Percentiles rank a stretch among this genome's conserved stretches.
Evolutionary conservation across 2,888 invertebrate genomes (phyloP).

Genomic region (Amiota communis): DNA sequence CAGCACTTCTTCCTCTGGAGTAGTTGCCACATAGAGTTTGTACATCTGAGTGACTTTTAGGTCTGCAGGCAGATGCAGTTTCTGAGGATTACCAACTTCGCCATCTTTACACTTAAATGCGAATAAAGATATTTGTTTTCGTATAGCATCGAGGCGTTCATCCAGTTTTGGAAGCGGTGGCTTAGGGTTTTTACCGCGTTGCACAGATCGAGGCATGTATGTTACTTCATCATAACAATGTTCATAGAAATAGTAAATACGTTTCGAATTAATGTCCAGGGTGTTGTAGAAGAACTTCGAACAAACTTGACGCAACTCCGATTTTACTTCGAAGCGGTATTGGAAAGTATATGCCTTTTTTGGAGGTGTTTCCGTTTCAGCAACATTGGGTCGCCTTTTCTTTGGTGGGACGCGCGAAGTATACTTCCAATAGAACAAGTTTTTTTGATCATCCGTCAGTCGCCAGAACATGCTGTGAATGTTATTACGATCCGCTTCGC

Average conservation of each 20-base stretch:
- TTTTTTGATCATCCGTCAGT: constrained; percentile 22
- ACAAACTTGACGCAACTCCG: constrained; percentile 16
- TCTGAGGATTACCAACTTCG: background rate
- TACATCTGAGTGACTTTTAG: constrained; percentile 30
- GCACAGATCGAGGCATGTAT: constrained; percentile 11
- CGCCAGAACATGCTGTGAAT: constrained; percentile 20
- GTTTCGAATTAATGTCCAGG: constrained; percentile 19
- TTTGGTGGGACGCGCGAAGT: constrained; percentile 11
- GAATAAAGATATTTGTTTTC: constrained; percentile 25
- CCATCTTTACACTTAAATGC: background rate
- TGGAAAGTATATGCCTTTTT: constrained; percentile 18
- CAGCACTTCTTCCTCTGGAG: background rate
- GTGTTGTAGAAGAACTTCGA: constrained; percentile 27
- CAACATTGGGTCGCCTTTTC: constrained; percentile 3
- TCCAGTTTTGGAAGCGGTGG: constrained; percentile 17
- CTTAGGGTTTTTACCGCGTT: constrained; percentile 16
- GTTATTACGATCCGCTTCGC: background rate
- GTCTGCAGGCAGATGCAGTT: background rate
- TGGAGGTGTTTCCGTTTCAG: background rate
- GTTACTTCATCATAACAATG: constrained; percentile 19
- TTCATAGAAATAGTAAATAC: constrained; percentile 27
- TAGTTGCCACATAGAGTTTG: constrained; percentile 24
- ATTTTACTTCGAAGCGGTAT: constrained; percentile 11
- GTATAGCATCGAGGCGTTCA: constrained; percentile 27
- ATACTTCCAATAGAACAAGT: constrained; percentile 27